Evolutionary conservation across 2,888 invertebrate species (phyloP), one percentile per base, ranked within the genome.

Genomic region (Sipha maydis): DNA sequence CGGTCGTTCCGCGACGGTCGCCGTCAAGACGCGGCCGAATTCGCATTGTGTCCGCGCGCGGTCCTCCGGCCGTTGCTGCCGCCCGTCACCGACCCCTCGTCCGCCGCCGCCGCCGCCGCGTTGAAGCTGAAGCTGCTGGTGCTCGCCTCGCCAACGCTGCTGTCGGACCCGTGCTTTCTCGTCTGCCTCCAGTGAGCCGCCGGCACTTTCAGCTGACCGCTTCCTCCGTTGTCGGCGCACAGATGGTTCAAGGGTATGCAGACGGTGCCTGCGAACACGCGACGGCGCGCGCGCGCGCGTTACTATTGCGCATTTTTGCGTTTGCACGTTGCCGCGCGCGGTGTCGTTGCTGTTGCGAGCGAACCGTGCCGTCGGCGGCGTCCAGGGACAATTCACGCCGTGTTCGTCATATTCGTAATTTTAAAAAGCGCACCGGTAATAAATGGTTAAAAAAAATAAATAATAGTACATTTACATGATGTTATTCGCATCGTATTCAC

Each of bases 171-270:
- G 41, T 38, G 79, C 80, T 88, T 88, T 80, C 31, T 88, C 75
- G 80, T 31, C 1, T 67, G 86, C 17, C 31, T 88, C 86, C 86
- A 76, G 31, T 75, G 73, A 28, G 76, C 38, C 41, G 76, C 69
- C 61, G 86, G 86, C 0, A 80, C 79, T 19, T 61, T 88, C 75
- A 88, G 41, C 75, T 75, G 86, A 88, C 75, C 86, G 67, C 67
- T 25, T 2, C 67, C 86, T 2, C 67, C 86, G 86, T 67, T 61
- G 86, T 88, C 80, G 80, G 41, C 17, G 73, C 86, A 88, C 38
- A 88, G 80, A 1, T 88, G 56, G 75, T 88, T 88, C 75, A 88
- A 80, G 9, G 86, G 86, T 88, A 88, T 88, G 80, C 86, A 88
- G 25, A 88, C 80, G 86, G 86, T 88, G 56, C 86, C 86, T 88